These are phyloP conservation scores for Chloroclysta siterata DNA, from an alignment of 2,888 invertebrate species.

Conservation along the genomic window DNA sequence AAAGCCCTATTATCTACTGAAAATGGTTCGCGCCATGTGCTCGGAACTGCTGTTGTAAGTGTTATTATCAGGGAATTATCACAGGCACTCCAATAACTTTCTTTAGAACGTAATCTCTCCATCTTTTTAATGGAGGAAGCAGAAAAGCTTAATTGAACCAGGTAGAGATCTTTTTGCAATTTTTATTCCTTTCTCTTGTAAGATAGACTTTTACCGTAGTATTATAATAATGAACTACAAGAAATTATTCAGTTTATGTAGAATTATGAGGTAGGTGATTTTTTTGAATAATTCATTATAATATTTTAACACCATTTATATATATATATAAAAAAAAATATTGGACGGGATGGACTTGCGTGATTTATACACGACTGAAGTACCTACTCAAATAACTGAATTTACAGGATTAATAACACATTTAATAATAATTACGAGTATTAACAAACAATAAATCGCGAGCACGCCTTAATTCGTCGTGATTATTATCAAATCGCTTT, in stretches of 20 bases:
- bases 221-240: too few species aligned
- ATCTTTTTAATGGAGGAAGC: conserved; percentile 34
- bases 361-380: background rate
- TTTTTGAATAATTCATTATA: too few species aligned
- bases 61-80: conserved; percentile 63
- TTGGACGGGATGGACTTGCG: too few species aligned
- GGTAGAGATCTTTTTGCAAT: conserved; percentile 34
- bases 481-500: conserved; percentile 39
- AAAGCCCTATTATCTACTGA: conserved; percentile 72
- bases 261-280: too few species aligned
- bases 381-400: too few species aligned
- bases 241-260: too few species aligned
- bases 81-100: conserved; percentile 48
- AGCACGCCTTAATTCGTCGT: conserved; percentile 23
- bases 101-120: conserved; percentile 39
- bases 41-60: conserved; percentile 57
- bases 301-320: too few species aligned
- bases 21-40: conserved; percentile 67
- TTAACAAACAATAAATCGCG: background rate
- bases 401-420: background rate
- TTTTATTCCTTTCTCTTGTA: conserved; percentile 11
- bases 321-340: too few species aligned
- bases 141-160: conserved; percentile 45
- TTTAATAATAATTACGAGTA: background rate
- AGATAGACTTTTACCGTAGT: background rate